Evolutionary conservation across 2,797 vertebrate genomes (phyloP).

Genomic region (Lemur catta): DNA sequence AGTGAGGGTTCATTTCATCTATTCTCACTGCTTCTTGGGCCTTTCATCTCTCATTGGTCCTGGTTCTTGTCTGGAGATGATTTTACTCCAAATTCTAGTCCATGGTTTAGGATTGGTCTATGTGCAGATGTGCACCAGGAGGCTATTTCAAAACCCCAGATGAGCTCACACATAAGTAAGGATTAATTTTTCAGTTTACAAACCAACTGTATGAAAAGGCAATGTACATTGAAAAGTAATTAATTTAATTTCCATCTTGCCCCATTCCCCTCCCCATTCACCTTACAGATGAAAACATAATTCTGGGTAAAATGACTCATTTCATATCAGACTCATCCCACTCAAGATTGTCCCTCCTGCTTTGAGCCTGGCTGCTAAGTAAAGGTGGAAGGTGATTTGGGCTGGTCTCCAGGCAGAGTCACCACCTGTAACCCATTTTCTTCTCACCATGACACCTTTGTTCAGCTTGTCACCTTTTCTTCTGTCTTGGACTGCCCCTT

Average conservation of each 20-base stretch:
- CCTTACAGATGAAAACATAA: neutral
- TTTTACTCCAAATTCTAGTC: neutral
- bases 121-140: neutral
- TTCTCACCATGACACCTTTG: neutral
- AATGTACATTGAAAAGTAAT: neutral
- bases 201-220: neutral
- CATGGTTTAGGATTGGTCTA: neutral
- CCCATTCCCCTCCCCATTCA: too few species aligned
- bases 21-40: neutral
- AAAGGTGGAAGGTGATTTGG: neutral
- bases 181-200: neutral
- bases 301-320: neutral
- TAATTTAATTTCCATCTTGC: neutral
- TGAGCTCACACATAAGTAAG: neutral
- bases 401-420: neutral
- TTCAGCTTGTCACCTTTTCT: neutral
- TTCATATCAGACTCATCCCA: neutral
- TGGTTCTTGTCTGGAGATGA: neutral
- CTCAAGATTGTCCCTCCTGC: neutral
- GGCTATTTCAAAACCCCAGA: neutral
- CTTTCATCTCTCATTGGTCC: neutral
- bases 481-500: neutral
- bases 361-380: neutral
- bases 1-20: neutral
- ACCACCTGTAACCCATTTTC: neutral